Evolutionary conservation across 2,888 invertebrate species (phyloP).

Genomic region (Asteroscopus sphinx): DNA sequence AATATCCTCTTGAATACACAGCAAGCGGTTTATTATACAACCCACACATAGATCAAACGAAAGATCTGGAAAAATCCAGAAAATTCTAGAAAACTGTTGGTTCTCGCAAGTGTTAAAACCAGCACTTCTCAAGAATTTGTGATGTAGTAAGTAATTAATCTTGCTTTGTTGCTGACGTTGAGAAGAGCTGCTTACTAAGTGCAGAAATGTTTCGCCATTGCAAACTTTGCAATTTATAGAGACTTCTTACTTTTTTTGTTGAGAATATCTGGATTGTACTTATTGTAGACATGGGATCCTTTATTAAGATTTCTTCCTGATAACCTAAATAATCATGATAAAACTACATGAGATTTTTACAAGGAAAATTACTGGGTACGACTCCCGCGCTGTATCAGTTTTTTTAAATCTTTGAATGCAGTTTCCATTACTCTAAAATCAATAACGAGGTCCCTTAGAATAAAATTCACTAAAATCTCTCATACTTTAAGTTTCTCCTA

Average conservation of each 20-base stretch:
- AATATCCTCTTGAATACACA: slow-evolving; percentile 32
- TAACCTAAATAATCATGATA: too few species aligned
- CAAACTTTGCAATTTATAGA: slow-evolving; percentile 51
- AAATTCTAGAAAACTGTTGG: slow-evolving; percentile 34
- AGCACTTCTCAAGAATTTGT: slow-evolving; percentile 43
- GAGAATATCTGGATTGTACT: slow-evolving; percentile 12
- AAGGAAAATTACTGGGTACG: too few species aligned
- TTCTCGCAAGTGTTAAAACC: slow-evolving; percentile 47
- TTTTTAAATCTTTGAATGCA: too few species aligned
- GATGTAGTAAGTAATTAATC: slow-evolving; percentile 59
- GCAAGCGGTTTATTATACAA: slow-evolving; percentile 22
- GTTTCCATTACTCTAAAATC: too few species aligned
- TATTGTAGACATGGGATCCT: too few species aligned
- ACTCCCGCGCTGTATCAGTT: too few species aligned
- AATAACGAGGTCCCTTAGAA: too few species aligned
- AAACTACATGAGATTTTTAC: too few species aligned
- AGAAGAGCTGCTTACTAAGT: slow-evolving; percentile 39
- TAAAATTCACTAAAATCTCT: too few species aligned
- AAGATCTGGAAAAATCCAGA: too few species aligned
- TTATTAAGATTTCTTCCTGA: too few species aligned
- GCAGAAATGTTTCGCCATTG: slow-evolving; percentile 35
- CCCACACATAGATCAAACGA: slow-evolving; percentile 29
- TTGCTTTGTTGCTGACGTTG: slow-evolving; percentile 56
- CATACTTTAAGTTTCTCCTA: too few species aligned
- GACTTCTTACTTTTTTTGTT: slow-evolving; percentile 45